These are phyloP conservation scores for Notocelia uddmanniana DNA, from an alignment of 2,888 invertebrate genomes.

Conservation along the genomic window DNA sequence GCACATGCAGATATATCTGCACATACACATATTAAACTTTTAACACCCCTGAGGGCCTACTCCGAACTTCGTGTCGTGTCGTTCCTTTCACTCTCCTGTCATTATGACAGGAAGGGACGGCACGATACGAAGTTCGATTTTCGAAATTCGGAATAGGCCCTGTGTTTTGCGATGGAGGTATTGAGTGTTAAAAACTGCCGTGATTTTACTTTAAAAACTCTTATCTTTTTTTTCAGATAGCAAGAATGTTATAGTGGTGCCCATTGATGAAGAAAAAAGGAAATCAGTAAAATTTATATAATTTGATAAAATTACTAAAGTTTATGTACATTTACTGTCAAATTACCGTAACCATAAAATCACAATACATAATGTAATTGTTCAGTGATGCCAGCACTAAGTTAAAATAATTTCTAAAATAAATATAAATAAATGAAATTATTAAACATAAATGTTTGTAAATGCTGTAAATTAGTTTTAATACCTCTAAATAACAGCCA, in stretches of 20 bases:
- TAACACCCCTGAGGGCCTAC: no score
- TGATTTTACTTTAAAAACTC: no score
- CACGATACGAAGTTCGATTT: no score
- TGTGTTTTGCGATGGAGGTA: no score
- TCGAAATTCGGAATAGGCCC: no score
- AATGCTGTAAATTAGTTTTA: conserved; percentile 15
- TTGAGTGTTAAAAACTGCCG: no score
- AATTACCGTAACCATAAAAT: conserved; percentile 14
- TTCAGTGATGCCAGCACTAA: background rate
- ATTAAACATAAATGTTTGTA: background rate
- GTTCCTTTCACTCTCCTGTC: no score
- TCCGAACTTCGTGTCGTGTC: no score
- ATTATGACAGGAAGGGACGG: no score
- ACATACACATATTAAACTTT: no score
- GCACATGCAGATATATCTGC: no score
- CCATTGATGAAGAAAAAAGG: conserved; percentile 59
- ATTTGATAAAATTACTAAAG: conserved; percentile 23
- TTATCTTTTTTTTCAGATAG: conserved; percentile 55
- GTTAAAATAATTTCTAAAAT: conserved; percentile 22
- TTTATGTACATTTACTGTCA: conserved; percentile 20
- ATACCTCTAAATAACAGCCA: background rate
- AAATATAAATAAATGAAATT: conserved; percentile 15
- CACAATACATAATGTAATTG: conserved; percentile 16
- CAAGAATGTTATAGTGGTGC: conserved; percentile 64
- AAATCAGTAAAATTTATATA: conserved; percentile 39